A percentile compares a stretch with the other conserved stretches of the same genome.
Conservation (phyloP, 2,888 invertebrate genomes). For the Heliconius cydno region DNA sequence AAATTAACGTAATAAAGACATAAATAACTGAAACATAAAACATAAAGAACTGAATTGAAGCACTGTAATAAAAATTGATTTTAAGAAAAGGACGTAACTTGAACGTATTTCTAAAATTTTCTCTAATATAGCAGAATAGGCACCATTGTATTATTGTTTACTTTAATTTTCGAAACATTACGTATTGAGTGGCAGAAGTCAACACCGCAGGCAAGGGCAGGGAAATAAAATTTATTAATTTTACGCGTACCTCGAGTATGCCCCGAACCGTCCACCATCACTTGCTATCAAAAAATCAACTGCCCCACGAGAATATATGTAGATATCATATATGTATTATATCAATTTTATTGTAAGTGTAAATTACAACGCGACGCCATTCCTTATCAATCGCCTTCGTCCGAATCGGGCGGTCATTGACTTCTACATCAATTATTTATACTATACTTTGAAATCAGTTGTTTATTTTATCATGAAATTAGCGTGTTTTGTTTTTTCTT, state of each 20-base stretch:
- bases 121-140: no score
- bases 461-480: conserved; percentile 9
- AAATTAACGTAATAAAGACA: no score
- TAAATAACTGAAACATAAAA: no score
- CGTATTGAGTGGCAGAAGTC: not conserved
- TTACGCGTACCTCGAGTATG: not conserved
- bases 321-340: not conserved
- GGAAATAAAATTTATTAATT: not conserved
- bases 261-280: no score
- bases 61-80: no score
- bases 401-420: conserved; percentile 30
- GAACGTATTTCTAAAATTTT: no score
- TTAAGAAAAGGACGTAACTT: no score
- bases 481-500: conserved; percentile 4
- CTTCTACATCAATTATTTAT: conserved; percentile 10
- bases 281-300: not conserved
- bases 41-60: no score
- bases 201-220: not conserved
- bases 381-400: conserved; percentile 26
- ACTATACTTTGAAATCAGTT: conserved; percentile 10
- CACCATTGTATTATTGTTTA: no score
- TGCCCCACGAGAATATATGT: no score
- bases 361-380: conserved; percentile 10
- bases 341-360: not conserved
- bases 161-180: no score